These are phyloP conservation scores for Nymphalis urticae DNA, from an alignment of 2,888 invertebrate species.

Conservation along the genomic window DNA sequence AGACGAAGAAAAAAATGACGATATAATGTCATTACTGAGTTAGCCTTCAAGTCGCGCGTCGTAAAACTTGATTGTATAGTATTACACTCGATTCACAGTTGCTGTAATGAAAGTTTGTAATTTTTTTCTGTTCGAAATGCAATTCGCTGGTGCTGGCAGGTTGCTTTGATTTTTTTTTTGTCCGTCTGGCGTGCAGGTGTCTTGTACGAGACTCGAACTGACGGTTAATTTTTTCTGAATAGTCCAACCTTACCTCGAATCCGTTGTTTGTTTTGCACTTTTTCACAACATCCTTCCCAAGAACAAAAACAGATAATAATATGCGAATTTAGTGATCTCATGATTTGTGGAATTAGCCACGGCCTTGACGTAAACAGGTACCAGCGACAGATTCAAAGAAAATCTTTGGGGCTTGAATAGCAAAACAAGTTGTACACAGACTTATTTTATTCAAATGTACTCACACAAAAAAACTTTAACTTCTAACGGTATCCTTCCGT, in stretches of 20 bases:
- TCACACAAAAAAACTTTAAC: background rate
- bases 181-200: conserved; percentile 72
- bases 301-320: conserved; percentile 40
- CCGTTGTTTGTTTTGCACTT: conserved; percentile 63
- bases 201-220: conserved; percentile 52
- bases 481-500: background rate
- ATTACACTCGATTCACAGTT: conserved; percentile 31
- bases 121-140: conserved; percentile 33
- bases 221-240: conserved; percentile 56
- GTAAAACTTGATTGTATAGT: conserved; percentile 24
- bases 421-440: conserved; percentile 15
- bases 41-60: conserved; percentile 25
- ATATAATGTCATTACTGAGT: conserved; percentile 26
- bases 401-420: conserved; percentile 22
- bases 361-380: conserved; percentile 37
- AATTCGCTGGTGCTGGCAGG: conserved; percentile 34
- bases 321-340: conserved; percentile 40
- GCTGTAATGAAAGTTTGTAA: conserved; percentile 32
- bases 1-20: conserved; percentile 21
- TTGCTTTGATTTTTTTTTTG: conserved; percentile 59
- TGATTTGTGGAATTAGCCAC: conserved; percentile 35
- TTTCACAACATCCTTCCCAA: conserved; percentile 52
- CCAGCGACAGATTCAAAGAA: conserved; percentile 26
- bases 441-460: background rate
- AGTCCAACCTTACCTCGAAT: conserved; percentile 56